Percentiles rank a stretch among this genome's conserved stretches.
These are phyloP conservation scores for Ginglymostoma cirratum DNA, from an alignment of 2,113 vertebrate species.

Conservation along the genomic window DNA sequence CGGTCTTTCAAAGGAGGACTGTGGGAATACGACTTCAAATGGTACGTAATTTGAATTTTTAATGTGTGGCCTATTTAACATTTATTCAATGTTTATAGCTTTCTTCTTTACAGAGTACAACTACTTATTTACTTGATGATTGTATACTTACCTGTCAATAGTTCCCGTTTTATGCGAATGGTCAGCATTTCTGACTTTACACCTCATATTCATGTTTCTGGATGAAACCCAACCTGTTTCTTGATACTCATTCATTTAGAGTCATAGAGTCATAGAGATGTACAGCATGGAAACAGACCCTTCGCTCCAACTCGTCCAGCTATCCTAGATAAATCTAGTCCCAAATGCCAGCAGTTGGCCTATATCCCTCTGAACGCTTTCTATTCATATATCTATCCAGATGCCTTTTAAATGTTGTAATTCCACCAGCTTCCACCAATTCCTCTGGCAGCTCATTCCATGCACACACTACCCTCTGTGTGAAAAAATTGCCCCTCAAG, in stretches of 20 bases:
- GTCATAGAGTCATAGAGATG: too few species aligned
- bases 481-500: too few species aligned
- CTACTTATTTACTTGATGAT: background rate
- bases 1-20: background rate
- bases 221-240: background rate
- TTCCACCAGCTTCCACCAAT: too few species aligned
- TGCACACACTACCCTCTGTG: too few species aligned
- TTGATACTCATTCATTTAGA: background rate
- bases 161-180: background rate
- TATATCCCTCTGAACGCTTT: too few species aligned
- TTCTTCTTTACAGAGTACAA: background rate
- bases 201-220: background rate
- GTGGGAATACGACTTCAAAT: accelerated
- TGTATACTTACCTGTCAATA: background rate
- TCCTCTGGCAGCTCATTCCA: too few species aligned
- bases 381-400: too few species aligned
- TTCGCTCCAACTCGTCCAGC: too few species aligned
- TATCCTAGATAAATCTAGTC: too few species aligned
- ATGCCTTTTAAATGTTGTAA: too few species aligned
- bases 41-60: background rate
- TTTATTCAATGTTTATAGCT: background rate
- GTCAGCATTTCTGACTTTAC: background rate
- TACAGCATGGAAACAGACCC: too few species aligned
- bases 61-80: background rate
- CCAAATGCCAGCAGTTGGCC: too few species aligned